Percentiles rank a stretch among this genome's conserved stretches.
phyloP scores from a whole-genome alignment of 2,888 invertebrate species.

The Caenorhabditis sp. region DNA sequence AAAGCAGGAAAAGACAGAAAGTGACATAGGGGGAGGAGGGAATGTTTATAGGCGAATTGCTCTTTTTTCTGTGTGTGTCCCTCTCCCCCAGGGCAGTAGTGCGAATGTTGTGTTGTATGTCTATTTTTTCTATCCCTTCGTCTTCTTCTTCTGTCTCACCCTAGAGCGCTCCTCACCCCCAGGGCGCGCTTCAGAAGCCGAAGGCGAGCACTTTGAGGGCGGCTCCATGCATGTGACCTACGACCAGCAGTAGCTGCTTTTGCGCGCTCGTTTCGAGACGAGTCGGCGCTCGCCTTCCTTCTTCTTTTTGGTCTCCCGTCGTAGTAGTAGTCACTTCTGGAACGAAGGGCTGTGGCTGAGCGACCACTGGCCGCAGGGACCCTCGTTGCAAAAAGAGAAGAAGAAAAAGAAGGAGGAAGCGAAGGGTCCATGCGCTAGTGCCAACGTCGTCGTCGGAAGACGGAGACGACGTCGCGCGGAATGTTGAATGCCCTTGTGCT shows the following conservation, averaged over 20 bases:
- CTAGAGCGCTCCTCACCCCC: slow-evolving; percentile 49
- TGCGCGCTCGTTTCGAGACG: slow-evolving; percentile 31
- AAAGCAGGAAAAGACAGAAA: slow-evolving; percentile 61
- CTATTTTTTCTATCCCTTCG: slow-evolving; percentile 60
- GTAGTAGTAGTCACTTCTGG: slow-evolving; percentile 62
- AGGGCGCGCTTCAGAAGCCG: slow-evolving; percentile 62
- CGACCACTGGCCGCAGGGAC: slow-evolving; percentile 36
- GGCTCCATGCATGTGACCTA: slow-evolving; percentile 64
- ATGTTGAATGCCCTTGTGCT: slow-evolving; percentile 62
- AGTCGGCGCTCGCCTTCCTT: slow-evolving; percentile 47
- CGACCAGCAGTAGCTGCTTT: slow-evolving; percentile 44
- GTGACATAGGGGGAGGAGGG: slow-evolving; percentile 57
- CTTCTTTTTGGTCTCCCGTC: slow-evolving; percentile 37
- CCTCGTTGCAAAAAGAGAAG: slow-evolving; percentile 48
- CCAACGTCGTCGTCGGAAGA: slow-evolving; percentile 6
- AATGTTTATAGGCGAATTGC: slow-evolving; percentile 68
- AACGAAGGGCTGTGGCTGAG: slow-evolving; percentile 37
- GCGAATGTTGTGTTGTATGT: slow-evolving; percentile 63
- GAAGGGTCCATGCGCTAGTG: slow-evolving; percentile 20
- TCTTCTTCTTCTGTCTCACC: slow-evolving; percentile 57
- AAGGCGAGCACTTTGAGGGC: slow-evolving; percentile 60
- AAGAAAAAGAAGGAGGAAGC: slow-evolving; percentile 23
- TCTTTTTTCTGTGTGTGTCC: slow-evolving; percentile 65
- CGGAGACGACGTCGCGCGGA: slow-evolving; percentile 49
- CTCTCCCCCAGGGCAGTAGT: slow-evolving; percentile 64